Conservation (phyloP, 1,140 invertebrate genomes). For the Drosophila repleta region DNA sequence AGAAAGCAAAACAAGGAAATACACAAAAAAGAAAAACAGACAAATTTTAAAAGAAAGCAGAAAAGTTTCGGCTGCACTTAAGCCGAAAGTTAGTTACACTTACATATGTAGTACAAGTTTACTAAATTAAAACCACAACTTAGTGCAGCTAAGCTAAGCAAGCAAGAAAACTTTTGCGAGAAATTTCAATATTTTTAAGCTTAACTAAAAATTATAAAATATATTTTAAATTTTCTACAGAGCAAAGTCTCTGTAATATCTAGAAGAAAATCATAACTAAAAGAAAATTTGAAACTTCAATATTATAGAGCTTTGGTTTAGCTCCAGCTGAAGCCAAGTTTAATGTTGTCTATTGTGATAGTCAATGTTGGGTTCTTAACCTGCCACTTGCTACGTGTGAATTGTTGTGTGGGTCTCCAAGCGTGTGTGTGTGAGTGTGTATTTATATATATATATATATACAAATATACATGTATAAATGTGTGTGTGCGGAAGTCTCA, state of each 20-base stretch:
- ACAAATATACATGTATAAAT: constrained; percentile 14
- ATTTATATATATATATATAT: constrained; percentile 1
- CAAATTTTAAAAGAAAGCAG: constrained; percentile 21
- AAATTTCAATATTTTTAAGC: too few species aligned
- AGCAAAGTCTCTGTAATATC: too few species aligned
- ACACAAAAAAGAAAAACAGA: constrained; percentile 20
- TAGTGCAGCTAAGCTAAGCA: too few species aligned
- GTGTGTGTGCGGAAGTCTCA: constrained; percentile 59
- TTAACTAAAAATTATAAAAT: too few species aligned
- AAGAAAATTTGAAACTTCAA: constrained; percentile 23
- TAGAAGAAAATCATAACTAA: neutral
- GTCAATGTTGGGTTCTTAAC: constrained; percentile 78
- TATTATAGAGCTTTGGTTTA: neutral
- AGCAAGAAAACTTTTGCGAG: too few species aligned
- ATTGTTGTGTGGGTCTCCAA: constrained; percentile 10
- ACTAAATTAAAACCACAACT: too few species aligned
- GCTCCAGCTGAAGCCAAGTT: constrained; percentile 49
- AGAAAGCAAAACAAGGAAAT: constrained; percentile 5
- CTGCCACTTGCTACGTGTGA: constrained; percentile 65
- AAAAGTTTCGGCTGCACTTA: neutral
- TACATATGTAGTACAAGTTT: too few species aligned
- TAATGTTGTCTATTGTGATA: constrained; percentile 79
- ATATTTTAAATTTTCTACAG: too few species aligned
- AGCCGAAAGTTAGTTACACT: constrained; percentile 7
- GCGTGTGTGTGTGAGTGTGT: constrained; percentile 10